Conservation (phyloP, 2,113 vertebrate genomes). For the Scomber japonicus region DNA sequence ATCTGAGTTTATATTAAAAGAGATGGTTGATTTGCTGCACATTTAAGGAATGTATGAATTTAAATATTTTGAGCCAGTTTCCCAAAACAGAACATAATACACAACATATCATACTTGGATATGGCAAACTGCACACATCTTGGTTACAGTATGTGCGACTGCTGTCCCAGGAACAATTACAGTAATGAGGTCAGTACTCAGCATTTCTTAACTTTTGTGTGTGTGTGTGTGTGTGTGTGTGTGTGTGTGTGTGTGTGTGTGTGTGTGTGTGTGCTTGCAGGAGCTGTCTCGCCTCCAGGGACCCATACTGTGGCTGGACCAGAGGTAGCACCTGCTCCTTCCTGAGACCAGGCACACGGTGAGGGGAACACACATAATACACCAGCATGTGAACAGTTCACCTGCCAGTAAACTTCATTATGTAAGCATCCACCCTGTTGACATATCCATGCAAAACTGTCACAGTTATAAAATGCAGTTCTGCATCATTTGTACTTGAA, state of each 20-base stretch:
- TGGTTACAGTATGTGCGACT: constrained; percentile 14
- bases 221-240: not conserved
- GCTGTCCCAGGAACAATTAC: not conserved
- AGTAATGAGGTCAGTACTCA: constrained; percentile 8
- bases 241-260: constrained; percentile 30
- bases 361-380: constrained; percentile 35
- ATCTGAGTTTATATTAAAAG: not conserved
- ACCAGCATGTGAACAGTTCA: too few relatives aligned
- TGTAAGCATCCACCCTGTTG: too few relatives aligned
- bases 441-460: too few relatives aligned
- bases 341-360: constrained; percentile 92
- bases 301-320: constrained; percentile 97
- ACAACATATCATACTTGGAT: constrained; percentile 21
- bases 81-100: constrained; percentile 1
- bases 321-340: constrained; percentile 92
- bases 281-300: constrained; percentile 93
- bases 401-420: too few relatives aligned
- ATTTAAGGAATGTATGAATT: not conserved
- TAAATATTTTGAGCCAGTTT: constrained; percentile 18
- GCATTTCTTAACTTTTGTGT: not conserved
- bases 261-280: constrained; percentile 76
- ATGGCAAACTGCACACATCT: constrained; percentile 4
- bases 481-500: not conserved
- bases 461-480: not conserved
- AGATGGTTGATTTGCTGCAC: constrained; percentile 19